Evolutionary conservation across 2,888 invertebrate genomes (phyloP), one percentile per base, ranked within the genome.

Genomic region (Catocala nupta): DNA sequence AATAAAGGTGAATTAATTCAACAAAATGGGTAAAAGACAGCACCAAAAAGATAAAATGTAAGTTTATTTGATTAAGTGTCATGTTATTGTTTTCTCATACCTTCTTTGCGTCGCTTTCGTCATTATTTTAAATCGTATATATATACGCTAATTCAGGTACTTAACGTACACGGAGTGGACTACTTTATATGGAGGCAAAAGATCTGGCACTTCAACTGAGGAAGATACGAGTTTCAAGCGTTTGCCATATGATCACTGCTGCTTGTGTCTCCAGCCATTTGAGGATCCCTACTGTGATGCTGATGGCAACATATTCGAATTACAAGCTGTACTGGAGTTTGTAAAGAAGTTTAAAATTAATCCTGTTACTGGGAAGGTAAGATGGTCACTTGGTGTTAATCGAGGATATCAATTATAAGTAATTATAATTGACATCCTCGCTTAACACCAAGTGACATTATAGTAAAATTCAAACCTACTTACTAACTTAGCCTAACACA

Each of bases 1-100:
- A 39, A 39, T 9, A 39, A 39, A 39, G 8, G 10, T 33, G 0
- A 12, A 55, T 11, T 39, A 59, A 36, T 2, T 45, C 13, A 54
- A 5, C 73, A 97, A 95, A 86, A 98, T 98, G 98, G 98, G 98
- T 75, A 98, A 98, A 95, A 95, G 97, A 77, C 98, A 98, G 84
- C 98, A 98, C 94, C 98, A 98, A 86, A 98, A 98, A 84, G 98
- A 98, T 94, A 98, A 98, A 96, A 97, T 98, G 98, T 97, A 94
- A 91, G 93, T 72, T 65, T 33, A 34, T 5, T 1, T 25, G 25
- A 34, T 3, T 50, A 34, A 39, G 8, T 39, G 6, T 39, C 36
- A 39, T 39, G 36, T 39, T 39, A 8, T 39, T 39, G 36, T 39
- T 39, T 39, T 39, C 1, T 39, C 8, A 7, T 25, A 25, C 8